Percentiles rank a stretch among this genome's conserved stretches.
Conservation (phyloP, 1,140 invertebrate genomes). For the Teleopsis dalmanni region DNA sequence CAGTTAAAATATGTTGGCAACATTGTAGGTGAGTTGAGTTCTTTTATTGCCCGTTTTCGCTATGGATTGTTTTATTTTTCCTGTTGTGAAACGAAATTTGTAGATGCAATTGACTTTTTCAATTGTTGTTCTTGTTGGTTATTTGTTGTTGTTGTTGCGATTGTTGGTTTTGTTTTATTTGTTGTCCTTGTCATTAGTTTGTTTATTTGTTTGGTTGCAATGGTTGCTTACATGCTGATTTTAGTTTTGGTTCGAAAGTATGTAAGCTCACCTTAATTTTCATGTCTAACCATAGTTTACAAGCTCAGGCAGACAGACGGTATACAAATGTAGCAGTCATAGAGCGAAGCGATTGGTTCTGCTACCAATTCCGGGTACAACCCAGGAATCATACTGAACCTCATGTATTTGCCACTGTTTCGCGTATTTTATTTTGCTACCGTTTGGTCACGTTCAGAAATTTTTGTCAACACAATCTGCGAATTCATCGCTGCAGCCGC, state of each 20-base stretch:
- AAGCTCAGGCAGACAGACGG: too few species aligned
- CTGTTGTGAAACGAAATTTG: too few species aligned
- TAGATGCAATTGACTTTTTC: too few species aligned
- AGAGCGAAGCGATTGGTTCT: background rate
- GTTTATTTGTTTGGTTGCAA: too few species aligned
- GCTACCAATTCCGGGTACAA: background rate
- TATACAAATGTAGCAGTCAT: background rate
- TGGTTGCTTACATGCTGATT: background rate
- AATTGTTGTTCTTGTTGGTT: too few species aligned
- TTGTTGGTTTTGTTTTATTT: background rate
- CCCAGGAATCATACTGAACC: too few species aligned
- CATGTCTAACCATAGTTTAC: too few species aligned
- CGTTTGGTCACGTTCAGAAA: constrained; percentile 14
- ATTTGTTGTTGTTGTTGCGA: background rate
- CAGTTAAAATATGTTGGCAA: constrained; percentile 10
- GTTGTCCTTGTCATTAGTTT: background rate
- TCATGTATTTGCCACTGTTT: constrained; percentile 7
- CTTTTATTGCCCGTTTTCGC: too few species aligned
- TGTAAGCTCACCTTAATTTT: too few species aligned
- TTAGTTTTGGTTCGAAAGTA: background rate
- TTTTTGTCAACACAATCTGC: constrained; percentile 15
- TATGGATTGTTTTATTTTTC: too few species aligned
- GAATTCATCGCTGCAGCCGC: constrained; percentile 11
- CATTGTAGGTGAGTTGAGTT: too few species aligned
- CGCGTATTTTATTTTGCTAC: constrained; percentile 6